Evolutionary conservation across 2,888 invertebrate genomes (phyloP), one percentile per base, ranked within the genome.

Genomic region (Incurvaria masculella): DNA sequence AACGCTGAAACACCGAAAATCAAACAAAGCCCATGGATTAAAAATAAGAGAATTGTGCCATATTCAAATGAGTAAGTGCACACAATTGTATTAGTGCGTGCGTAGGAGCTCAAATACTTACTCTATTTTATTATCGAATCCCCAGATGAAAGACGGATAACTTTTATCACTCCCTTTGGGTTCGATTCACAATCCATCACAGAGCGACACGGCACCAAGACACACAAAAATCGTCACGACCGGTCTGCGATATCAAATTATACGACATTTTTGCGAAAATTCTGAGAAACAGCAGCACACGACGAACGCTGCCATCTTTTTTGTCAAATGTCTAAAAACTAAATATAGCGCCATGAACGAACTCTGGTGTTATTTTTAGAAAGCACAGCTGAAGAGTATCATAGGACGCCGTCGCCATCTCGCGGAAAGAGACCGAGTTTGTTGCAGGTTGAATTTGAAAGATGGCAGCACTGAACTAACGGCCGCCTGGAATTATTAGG

Each of bases 361-460:
- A 78, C 78, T 78, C 78, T 78, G 69, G 75, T 68, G 76, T 73
- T 78, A 78, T 78, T 76, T 76, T 75, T 78, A 78, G 76, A 71
- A 66, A 76, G 65, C 70, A 69, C 60, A 58, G 58, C 53, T 57
- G 33, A 33, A 33, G 23, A 23, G 23, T 23, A 6, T 23, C 23
- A 23, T 33, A 33, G 14, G 4, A 3, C 11, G 33, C 11, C 14
- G 33, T 3, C 14, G 4, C 33, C 33, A 33, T 11, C 33, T 33
- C 3, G 33, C 33, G 33, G 33, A 33, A 33, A 6, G 23, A 23
- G 10, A 23, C 23, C 5, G 4, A 23, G 23, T 23, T 23, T 6
- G 10, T 10, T 23, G 6, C 10, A 23, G 10, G 23, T 23, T 23
- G 23, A 4, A 23, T 23, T 23, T 23, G 23, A 4, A 6, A 23